phyloP scores from a whole-genome alignment of 2,888 invertebrate species.

The Drosophila rubida region DNA sequence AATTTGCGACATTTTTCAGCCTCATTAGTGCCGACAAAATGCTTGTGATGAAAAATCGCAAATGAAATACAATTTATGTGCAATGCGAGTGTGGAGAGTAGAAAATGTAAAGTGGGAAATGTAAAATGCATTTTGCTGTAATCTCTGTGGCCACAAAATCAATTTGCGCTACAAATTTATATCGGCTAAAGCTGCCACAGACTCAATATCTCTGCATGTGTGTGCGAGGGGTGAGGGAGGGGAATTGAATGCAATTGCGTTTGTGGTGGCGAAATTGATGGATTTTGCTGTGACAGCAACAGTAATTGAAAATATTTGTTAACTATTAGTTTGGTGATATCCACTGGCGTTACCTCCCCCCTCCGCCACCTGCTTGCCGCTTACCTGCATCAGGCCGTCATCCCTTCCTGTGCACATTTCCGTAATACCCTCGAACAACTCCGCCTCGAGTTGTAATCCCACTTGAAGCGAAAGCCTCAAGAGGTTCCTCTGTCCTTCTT shows the following conservation, averaged over 20 bases:
- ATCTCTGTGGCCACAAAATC: conserved; percentile 78
- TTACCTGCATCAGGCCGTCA: conserved; percentile 55
- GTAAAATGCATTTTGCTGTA: conserved; percentile 71
- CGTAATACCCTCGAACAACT: conserved; percentile 49
- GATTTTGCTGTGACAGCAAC: conserved; percentile 80
- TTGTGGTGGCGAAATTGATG: conserved; percentile 70
- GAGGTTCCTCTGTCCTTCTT: conserved; percentile 56
- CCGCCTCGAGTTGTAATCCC: conserved; percentile 59
- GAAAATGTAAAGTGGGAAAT: conserved; percentile 26
- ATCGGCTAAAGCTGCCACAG: conserved; percentile 32
- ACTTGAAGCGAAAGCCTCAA: conserved; percentile 65
- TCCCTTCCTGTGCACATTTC: conserved; percentile 70
- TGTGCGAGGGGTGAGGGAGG: conserved; percentile 34
- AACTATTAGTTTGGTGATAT: conserved; percentile 71
- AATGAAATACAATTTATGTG: conserved; percentile 42
- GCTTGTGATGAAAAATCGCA: conserved; percentile 26
- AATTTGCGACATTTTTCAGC: conserved; percentile 57
- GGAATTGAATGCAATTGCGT: conserved; percentile 73
- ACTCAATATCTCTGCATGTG: not conserved
- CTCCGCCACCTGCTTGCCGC: conserved; percentile 9
- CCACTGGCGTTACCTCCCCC: not conserved
- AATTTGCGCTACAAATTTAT: conserved; percentile 70
- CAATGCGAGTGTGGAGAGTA: conserved; percentile 8
- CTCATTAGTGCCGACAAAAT: conserved; percentile 65
- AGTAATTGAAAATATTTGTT: conserved; percentile 76